A percentile compares a stretch with the other conserved stretches of the same genome.
phyloP scores from a whole-genome alignment of 2,888 invertebrate species.

The Cataglyphis altisquamis region DNA sequence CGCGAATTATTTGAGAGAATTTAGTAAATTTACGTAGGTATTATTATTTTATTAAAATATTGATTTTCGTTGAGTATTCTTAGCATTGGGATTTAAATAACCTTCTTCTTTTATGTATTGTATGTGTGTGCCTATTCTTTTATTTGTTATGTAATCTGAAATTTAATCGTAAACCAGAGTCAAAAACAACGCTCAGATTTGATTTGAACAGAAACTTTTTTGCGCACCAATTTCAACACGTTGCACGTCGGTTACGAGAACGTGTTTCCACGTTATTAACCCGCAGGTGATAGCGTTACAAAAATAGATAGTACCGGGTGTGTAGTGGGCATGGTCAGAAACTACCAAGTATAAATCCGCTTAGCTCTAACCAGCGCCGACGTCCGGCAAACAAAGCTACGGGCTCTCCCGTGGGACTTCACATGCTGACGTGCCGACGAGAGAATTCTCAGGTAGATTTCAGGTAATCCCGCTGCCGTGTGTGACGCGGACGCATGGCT shows the following conservation, averaged over 20 bases:
- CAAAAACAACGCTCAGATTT: not conserved
- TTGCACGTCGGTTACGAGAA: slow-evolving; percentile 63
- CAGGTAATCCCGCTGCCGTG: slow-evolving; percentile 75
- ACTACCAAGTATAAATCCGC: slow-evolving; percentile 81
- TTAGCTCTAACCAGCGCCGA: slow-evolving; percentile 77
- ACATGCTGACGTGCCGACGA: slow-evolving; percentile 76
- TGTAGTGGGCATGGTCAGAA: slow-evolving; percentile 71
- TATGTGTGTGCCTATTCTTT: not conserved
- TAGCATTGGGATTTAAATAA: not conserved
- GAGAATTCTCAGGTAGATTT: slow-evolving; percentile 81
- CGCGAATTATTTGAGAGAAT: not conserved
- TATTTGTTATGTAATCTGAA: not conserved
- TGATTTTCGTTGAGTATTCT: not conserved
- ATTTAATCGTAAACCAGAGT: not conserved
- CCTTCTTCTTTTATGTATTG: not conserved
- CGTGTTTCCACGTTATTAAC: slow-evolving; percentile 76
- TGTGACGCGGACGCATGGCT: slow-evolving; percentile 61
- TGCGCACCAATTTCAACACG: not conserved
- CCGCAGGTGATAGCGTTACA: slow-evolving; percentile 71
- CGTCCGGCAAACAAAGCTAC: slow-evolving; percentile 79
- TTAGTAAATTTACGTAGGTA: not conserved
- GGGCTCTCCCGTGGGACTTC: slow-evolving; percentile 81
- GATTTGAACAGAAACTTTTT: slow-evolving; percentile 12
- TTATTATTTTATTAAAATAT: not conserved
- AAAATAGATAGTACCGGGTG: slow-evolving; percentile 52